These are phyloP conservation scores for Menura novaehollandiae DNA, from an alignment of 2,113 vertebrate genomes.

Conservation along the genomic window DNA sequence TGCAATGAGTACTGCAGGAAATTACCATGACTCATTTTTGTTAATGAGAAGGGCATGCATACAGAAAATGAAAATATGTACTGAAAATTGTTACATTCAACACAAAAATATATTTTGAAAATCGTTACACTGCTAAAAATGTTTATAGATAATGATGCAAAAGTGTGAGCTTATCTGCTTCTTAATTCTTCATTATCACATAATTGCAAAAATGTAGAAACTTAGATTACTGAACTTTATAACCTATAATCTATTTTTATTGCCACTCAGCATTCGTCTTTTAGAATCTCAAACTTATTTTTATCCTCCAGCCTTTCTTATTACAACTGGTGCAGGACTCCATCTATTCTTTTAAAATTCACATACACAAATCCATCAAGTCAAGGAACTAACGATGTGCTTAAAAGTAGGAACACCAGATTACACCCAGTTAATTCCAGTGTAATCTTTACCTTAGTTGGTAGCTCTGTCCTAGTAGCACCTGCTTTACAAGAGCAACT, in stretches of 20 bases:
- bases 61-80: not conserved
- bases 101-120: not conserved
- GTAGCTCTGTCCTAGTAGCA: constrained; percentile 39
- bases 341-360: not conserved
- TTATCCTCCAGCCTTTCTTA: not conserved
- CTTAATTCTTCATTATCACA: not conserved
- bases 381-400: not conserved
- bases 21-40: not conserved
- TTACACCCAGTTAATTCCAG: constrained; percentile 14
- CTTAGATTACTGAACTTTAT: not conserved
- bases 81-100: not conserved
- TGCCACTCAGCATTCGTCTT: not conserved
- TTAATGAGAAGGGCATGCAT: not conserved
- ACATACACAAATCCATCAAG: not conserved
- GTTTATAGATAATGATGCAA: not conserved
- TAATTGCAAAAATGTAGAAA: not conserved
- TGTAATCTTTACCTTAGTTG: constrained; percentile 37
- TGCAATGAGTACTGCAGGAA: not conserved
- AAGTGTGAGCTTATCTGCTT: not conserved
- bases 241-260: not conserved
- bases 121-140: not conserved
- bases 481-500: constrained; percentile 4
- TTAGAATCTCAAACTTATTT: not conserved
- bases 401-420: not conserved
- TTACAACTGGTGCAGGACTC: not conserved